A percentile compares a stretch with the other conserved stretches of the same genome.
Conservation (phyloP, 2,888 invertebrate species). For the Ernsta delagoae region DNA sequence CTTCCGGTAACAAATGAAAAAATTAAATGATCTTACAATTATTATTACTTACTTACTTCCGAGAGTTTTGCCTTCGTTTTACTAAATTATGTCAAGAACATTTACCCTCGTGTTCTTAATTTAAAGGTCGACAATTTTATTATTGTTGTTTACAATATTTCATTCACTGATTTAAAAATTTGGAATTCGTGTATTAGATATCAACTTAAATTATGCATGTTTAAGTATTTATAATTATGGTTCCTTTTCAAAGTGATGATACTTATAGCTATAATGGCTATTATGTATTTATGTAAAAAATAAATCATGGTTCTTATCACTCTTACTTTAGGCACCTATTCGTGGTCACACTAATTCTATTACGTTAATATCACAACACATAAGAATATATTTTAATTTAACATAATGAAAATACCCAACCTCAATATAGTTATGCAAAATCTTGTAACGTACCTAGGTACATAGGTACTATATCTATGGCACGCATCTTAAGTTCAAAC, state of each 20-base stretch:
- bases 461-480: no score
- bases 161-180: not conserved
- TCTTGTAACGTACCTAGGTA: no score
- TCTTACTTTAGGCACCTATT: no score
- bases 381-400: not conserved
- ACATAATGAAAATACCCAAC: not conserved
- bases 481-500: conserved; percentile 3
- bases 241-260: no score
- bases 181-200: no score
- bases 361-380: not conserved
- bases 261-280: no score
- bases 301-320: no score
- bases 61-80: not conserved
- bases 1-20: not conserved
- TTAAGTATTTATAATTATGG: no score
- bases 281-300: no score
- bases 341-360: not conserved
- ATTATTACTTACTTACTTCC: no score
- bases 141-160: not conserved
- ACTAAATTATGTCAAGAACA: conserved; percentile 4
- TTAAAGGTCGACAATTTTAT: not conserved
- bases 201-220: no score
- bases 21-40: not conserved
- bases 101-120: conserved; percentile 4
- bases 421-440: not conserved